These are phyloP conservation scores for Channallabes apus DNA, from an alignment of 2,797 vertebrate genomes.

Conservation along the genomic window DNA sequence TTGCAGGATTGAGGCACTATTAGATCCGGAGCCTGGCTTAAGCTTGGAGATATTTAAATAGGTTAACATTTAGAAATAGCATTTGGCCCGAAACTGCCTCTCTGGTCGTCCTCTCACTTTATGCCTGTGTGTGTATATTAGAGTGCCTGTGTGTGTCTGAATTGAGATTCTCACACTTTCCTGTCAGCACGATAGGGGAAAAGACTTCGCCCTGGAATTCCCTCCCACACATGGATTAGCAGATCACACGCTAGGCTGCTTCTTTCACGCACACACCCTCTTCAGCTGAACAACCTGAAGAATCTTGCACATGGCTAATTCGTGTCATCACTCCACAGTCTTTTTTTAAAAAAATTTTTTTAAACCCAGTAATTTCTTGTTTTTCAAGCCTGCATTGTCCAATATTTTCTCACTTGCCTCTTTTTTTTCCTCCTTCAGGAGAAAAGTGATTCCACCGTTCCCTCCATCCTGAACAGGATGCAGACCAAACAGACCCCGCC, in stretches of 20 bases:
- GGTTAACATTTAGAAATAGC: not conserved
- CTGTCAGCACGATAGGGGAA: not conserved
- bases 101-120: not conserved
- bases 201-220: not conserved
- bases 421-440: constrained; percentile 73
- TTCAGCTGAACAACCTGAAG: not conserved
- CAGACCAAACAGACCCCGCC: constrained; percentile 96
- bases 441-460: constrained; percentile 95
- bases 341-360: not conserved
- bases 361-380: not conserved
- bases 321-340: not conserved
- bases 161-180: constrained; percentile 36
- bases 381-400: not conserved
- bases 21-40: not conserved
- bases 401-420: not conserved
- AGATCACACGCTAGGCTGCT: not conserved
- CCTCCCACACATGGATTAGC: not conserved
- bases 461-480: constrained; percentile 97
- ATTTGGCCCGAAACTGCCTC: not conserved
- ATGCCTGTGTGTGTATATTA: not conserved
- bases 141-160: not conserved
- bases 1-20: not conserved
- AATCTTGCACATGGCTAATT: not conserved
- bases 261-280: not conserved
- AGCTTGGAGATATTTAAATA: not conserved